These are phyloP conservation scores for Phragmatobia fuliginosa DNA, from an alignment of 2,888 invertebrate genomes.

Conservation along the genomic window DNA sequence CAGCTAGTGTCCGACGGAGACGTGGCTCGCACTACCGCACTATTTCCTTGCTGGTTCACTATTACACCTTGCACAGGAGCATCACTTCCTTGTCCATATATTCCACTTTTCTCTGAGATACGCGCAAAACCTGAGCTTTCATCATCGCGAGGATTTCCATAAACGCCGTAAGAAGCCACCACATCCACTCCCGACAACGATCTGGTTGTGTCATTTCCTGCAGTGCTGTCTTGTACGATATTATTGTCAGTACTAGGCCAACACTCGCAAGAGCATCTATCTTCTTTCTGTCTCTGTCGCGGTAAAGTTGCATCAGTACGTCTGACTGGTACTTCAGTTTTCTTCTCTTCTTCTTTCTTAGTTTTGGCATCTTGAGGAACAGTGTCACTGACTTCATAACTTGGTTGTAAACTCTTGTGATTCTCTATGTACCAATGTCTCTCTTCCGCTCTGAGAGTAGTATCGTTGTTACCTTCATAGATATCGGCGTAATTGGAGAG, in stretches of 20 bases:
- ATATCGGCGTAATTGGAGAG: slow-evolving; percentile 83
- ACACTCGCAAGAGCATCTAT: slow-evolving; percentile 84
- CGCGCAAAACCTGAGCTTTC: slow-evolving; percentile 83
- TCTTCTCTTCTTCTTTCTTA: slow-evolving; percentile 83
- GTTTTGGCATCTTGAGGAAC: slow-evolving; percentile 81
- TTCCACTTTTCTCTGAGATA: slow-evolving; percentile 74
- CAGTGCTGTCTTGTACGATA: slow-evolving; percentile 69
- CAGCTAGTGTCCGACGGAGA: slow-evolving; percentile 65
- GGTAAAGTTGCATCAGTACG: slow-evolving; percentile 74
- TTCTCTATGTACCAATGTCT: slow-evolving; percentile 85
- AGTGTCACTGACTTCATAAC: slow-evolving; percentile 72
- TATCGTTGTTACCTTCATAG: slow-evolving; percentile 85
- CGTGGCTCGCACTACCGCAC: slow-evolving; percentile 77
- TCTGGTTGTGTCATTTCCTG: slow-evolving; percentile 75
- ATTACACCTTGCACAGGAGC: slow-evolving; percentile 82
- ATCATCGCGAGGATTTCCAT: slow-evolving; percentile 82
- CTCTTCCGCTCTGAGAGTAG: slow-evolving; percentile 83
- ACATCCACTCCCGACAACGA: slow-evolving; percentile 83
- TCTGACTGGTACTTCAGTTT: slow-evolving; percentile 72
- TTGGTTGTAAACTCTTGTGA: slow-evolving; percentile 80
- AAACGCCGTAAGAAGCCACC: slow-evolving; percentile 85
- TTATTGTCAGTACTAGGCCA: slow-evolving; percentile 83
- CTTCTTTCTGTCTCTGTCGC: slow-evolving; percentile 80
- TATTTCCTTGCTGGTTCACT: slow-evolving; percentile 84
- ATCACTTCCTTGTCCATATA: slow-evolving; percentile 79